Percentiles rank a stretch among this genome's conserved stretches.
Evolutionary conservation across 1,140 invertebrate species (phyloP).

Genomic region (Ridgeia piscesae): DNA sequence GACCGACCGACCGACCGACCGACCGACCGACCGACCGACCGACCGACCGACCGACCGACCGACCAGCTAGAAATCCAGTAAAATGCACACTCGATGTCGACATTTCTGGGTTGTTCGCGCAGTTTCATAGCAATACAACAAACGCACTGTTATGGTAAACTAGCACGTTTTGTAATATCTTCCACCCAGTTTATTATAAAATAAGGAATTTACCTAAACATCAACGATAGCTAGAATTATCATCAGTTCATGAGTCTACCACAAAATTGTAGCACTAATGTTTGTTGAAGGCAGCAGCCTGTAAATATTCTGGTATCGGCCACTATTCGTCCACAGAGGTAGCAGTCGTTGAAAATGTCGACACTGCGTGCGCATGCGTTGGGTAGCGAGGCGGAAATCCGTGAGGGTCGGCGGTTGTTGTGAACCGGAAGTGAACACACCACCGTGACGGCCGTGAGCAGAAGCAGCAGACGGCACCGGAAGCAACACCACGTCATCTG

Average conservation of each 20-base stretch:
- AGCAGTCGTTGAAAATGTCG: background rate
- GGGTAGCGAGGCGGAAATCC: background rate
- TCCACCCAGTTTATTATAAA: background rate
- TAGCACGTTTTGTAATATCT: background rate
- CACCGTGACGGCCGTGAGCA: background rate
- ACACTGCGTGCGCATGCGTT: background rate
- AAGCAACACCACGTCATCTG: background rate
- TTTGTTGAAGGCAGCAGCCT: background rate
- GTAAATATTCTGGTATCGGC: background rate
- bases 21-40: conserved; percentile 1
- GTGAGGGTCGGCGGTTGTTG: background rate
- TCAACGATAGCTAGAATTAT: background rate
- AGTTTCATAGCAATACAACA: background rate
- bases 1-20: background rate
- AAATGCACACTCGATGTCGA: background rate
- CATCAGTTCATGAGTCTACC: background rate
- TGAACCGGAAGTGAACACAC: background rate
- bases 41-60: conserved; percentile 1
- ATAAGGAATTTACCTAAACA: background rate
- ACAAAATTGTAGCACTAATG: background rate
- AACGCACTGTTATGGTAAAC: background rate
- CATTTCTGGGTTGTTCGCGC: background rate
- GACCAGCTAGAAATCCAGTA: background rate
- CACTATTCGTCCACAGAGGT: background rate
- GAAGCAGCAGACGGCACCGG: background rate